Base-by-base conservation (phyloP, 2,797 vertebrate species). In the Oreonectes daqikongensis region DNA sequence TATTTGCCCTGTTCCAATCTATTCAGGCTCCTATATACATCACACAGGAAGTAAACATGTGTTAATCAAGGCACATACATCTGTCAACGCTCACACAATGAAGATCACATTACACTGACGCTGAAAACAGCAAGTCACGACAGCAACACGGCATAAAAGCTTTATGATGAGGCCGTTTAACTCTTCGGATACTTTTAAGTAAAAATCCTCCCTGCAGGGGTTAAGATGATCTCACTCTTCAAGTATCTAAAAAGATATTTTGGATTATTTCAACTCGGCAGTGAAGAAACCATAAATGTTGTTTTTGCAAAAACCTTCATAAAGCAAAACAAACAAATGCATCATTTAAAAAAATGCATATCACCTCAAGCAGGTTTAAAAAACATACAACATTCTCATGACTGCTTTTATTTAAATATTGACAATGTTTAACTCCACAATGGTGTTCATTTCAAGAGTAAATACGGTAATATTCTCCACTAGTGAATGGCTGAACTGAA, bases 41-140 rank as follows among this genome's bases (percentile, higher is more conserved):
- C 40, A 50, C 60, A 72, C 38, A 5, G 38, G 53, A 52, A 77
- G 40, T 66, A 72, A 72, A 71, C 55, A 32, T 2, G 8, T 59
- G 38, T 59, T 73, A 69, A 76, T 66, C 79, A 81, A 75, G 66
- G 38, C 46, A 67, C 42, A 67, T 8, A n/a, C 11, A 65, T 77
- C 75, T 64, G 57, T 71, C 57, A 71, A 44, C 15, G 24, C 69
- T 55, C 35, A 71, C 35, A 71, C 68, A 77, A 71, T 44, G 9
- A 18, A 63, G 75, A 65, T 77, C 68, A 35, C 8, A 77, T 70
- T 77, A 71, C 59, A 64, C 18, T 24, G 32, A 55, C 46, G 28
- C 0, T 40, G n/a, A 71, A 30, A 70, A 55, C 66, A 52, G 46
- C 63, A 63, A 77, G 69, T 70, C 75, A 77, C 24, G 11, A 11